A percentile compares a stretch with the other conserved stretches of the same genome.
Evolutionary conservation across 2,113 vertebrate genomes (phyloP).

Genomic region (Plestiodon gilberti): DNA sequence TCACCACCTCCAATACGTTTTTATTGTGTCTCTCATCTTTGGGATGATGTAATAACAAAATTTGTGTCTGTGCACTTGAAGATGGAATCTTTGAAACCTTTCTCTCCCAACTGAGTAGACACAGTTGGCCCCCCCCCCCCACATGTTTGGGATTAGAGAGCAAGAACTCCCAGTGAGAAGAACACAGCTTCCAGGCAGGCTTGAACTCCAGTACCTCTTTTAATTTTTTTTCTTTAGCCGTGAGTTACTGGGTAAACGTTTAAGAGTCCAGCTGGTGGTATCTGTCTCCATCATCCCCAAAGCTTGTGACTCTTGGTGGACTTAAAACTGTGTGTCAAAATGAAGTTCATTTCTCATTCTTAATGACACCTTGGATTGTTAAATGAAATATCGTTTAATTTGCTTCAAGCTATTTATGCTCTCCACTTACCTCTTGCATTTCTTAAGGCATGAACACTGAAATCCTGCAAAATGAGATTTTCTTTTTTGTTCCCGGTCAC

Average conservation of each 20-base stretch:
- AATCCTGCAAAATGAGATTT: background rate
- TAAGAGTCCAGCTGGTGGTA: background rate
- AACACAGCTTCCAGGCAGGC: background rate
- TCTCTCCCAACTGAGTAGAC: background rate
- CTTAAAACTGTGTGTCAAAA: constrained; percentile 15
- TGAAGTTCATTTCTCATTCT: constrained; percentile 22
- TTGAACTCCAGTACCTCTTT: background rate
- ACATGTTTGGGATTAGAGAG: background rate
- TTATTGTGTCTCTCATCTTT: too few species aligned
- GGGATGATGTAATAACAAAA: background rate
- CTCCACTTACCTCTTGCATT: background rate
- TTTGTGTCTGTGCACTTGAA: background rate
- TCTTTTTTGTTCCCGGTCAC: background rate
- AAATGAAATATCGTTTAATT: background rate
- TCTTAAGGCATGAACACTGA: background rate
- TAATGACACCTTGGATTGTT: constrained; percentile 10
- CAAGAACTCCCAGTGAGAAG: background rate
- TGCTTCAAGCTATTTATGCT: background rate
- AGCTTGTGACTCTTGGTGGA: background rate
- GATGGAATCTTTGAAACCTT: background rate
- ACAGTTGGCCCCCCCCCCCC: background rate
- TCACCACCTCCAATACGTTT: too few species aligned
- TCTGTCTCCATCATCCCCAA: background rate
- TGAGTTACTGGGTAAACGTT: background rate
- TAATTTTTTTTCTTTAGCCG: background rate